A percentile compares a stretch with the other conserved stretches of the same genome.
phyloP scores from a whole-genome alignment of 2,113 vertebrate genomes.

The Oceanites oceanicus region DNA sequence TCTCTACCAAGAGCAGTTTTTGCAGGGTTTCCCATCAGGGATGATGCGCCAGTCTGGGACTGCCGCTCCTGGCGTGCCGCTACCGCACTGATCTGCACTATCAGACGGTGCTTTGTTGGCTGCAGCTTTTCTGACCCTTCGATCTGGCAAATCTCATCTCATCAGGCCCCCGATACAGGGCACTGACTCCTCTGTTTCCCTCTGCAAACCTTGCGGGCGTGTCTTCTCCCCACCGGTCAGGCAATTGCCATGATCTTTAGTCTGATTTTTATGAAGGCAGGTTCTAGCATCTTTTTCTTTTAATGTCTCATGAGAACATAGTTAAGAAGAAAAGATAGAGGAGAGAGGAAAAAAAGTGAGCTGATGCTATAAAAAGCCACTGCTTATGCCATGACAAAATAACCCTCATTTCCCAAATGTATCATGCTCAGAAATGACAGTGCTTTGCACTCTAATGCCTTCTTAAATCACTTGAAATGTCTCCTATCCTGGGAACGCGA shows the following conservation, averaged over 20 bases:
- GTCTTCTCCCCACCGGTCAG: neutral
- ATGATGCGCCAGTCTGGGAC: neutral
- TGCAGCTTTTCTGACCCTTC: neutral
- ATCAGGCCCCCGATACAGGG: neutral
- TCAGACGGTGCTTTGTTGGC: neutral
- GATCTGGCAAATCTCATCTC: neutral
- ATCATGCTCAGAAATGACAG: neutral
- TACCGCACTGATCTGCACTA: accelerated
- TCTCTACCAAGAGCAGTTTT: neutral
- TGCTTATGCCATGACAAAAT: neutral
- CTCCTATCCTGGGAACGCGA: neutral
- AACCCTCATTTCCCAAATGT: neutral
- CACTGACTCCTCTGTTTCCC: neutral
- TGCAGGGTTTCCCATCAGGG: neutral
- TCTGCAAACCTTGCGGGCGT: neutral
- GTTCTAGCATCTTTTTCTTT: neutral
- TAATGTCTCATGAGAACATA: neutral
- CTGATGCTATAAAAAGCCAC: neutral
- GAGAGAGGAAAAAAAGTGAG: neutral
- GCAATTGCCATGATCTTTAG: neutral
- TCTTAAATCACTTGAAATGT: neutral
- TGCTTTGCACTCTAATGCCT: neutral
- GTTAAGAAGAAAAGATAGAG: neutral
- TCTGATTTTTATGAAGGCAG: neutral
- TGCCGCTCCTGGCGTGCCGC: neutral